Evolutionary conservation across 2,113 vertebrate species (phyloP), one percentile per base, ranked within the genome.

Genomic region (Macquaria australasica): DNA sequence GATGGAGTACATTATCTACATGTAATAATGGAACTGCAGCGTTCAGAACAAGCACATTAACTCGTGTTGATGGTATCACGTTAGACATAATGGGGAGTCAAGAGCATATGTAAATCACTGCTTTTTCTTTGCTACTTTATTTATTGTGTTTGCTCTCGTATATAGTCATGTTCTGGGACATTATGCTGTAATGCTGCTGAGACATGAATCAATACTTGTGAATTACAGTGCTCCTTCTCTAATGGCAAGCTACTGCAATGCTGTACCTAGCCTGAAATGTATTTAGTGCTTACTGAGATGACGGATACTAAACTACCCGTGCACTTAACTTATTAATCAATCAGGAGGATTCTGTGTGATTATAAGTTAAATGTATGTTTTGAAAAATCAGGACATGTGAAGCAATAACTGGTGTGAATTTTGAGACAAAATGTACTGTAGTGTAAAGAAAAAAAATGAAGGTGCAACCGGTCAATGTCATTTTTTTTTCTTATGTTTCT

Each of bases 161-260:
- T 66, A 23, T 1, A 37, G 81, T 77, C 21, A 6, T 72, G 74
- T 85, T 83, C 81, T 25, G 88, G 31, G 70, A 82, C 77, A 85
- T 86, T 84, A 80, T 39, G 66, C 82, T 63, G 85, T 87, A 88
- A 85, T 74, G 76, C 86, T 48, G 73, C 91, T 75, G 73, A 85
- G 81, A 71, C 60, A 76, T 77, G 56, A 89, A 94, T 94, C 93
- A 87, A 92, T 94, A 90, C 73, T 88, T 88, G 83, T 88, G 77
- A 90, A 92, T 91, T 88, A 89, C 89, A 68, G 45, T 1, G 43
- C 84, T 89, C 60, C 77, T 73, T 14, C 87, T 86, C 60, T 83
- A 83, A 90, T 88, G 78, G 80, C 81, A 67, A 68, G 56, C 39
- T 60, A 43, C 77, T 66, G 64, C 70, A 64, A 48, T 37, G 28